These are phyloP conservation scores for Stichopus horrens DNA, from an alignment of 53 echinoderm and acorn worm genomes.

Conservation along the genomic window DNA sequence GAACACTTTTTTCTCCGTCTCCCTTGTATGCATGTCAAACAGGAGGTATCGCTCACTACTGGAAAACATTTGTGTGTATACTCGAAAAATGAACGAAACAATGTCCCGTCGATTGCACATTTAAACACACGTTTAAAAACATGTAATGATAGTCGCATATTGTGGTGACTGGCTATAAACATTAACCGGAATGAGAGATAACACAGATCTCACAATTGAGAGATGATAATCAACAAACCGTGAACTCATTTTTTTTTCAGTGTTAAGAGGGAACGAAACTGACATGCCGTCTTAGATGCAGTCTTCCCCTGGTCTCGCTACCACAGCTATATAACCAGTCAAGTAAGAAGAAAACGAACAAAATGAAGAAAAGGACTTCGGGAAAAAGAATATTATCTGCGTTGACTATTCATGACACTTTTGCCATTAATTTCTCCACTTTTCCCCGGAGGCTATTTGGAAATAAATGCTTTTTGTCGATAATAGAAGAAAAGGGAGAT, in stretches of 20 bases:
- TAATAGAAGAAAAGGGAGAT: neutral
- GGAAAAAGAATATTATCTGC: neutral
- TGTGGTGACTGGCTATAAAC: too few species aligned
- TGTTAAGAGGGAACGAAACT: neutral
- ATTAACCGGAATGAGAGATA: too few species aligned
- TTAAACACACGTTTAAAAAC: too few species aligned
- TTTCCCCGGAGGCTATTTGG: neutral
- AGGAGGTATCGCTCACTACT: too few species aligned
- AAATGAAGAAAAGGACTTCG: neutral
- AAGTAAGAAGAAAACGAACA: neutral
- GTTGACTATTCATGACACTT: neutral
- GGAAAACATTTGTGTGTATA: too few species aligned
- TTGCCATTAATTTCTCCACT: neutral
- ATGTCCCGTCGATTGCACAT: too few species aligned
- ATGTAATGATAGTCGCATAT: too few species aligned
- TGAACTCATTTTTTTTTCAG: neutral
- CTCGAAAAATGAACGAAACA: too few species aligned
- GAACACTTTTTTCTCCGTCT: too few species aligned
- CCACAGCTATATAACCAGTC: neutral
- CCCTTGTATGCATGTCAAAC: too few species aligned
- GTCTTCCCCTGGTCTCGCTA: neutral
- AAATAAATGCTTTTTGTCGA: neutral
- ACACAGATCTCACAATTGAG: too few species aligned
- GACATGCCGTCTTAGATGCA: neutral
- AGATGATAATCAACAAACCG: neutral